These are phyloP conservation scores for Malurus melanocephalus DNA, from an alignment of 2,113 vertebrate species.

Conservation along the genomic window DNA sequence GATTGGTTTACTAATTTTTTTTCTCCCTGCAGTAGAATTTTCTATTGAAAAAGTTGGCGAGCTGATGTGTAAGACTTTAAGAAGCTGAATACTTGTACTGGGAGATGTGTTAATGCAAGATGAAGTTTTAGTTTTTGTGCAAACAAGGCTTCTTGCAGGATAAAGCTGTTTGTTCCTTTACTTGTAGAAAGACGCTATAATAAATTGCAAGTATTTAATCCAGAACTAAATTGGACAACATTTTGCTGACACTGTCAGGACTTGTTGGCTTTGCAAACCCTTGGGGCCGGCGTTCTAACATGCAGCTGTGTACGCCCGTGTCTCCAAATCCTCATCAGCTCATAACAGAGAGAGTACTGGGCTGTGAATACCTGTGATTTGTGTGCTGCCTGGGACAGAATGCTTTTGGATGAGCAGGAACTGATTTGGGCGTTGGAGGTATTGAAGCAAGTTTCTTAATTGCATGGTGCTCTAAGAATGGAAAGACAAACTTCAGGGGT, in stretches of 20 bases:
- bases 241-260: slow-evolving; percentile 42
- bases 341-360: slow-evolving; percentile 29
- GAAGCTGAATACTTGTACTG: neutral
- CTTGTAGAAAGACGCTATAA: neutral
- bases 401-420: slow-evolving; percentile 26
- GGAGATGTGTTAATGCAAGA: neutral
- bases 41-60: neutral
- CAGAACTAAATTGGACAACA: slow-evolving; percentile 29
- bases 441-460: slow-evolving; percentile 33
- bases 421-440: slow-evolving; percentile 35
- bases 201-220: slow-evolving; percentile 40
- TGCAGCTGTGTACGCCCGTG: neutral
- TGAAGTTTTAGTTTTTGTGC: neutral
- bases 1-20: neutral
- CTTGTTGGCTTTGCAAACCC: slow-evolving; percentile 51
- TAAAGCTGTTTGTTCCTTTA: slow-evolving; percentile 5
- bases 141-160: neutral
- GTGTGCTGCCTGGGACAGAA: slow-evolving; percentile 4
- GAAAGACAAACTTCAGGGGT: slow-evolving; percentile 31
- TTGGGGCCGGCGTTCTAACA: slow-evolving; percentile 7
- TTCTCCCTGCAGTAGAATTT: neutral
- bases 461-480: slow-evolving; percentile 15
- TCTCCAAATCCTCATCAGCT: slow-evolving; percentile 39
- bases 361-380: slow-evolving; percentile 28
- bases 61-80: neutral